Base-by-base conservation (phyloP, 2,888 invertebrate species). In the Antheraea yamamai region DNA sequence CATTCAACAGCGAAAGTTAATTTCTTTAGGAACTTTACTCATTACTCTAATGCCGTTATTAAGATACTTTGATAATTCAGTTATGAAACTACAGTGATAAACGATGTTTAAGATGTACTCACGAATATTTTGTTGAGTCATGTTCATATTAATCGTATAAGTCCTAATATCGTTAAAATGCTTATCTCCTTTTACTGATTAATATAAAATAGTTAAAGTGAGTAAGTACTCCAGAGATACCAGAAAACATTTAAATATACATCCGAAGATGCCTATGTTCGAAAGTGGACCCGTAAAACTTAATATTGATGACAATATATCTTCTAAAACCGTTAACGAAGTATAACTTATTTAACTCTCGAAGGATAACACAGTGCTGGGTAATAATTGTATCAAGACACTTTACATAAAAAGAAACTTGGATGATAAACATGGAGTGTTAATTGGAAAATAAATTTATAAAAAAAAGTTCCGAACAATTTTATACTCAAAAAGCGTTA, bases 11-110 rank as follows among this genome's bases (percentile, higher is more conserved):
- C 12, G 12, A 23, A 23, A 68, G 18, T 18, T 68, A 82, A 82
- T 76, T 81, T 80, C 77, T 80, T 81, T 84, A 82, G 80, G 80
- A 88, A 87, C 82, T 88, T 86, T 76, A 82, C 86, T 89, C 85
- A 91, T 90, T 87, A 88, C 81, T 84, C 78, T 89, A 91, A 90
- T 90, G 87, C 88, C 85, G 84, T 61, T 87, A 85, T 87, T 86
- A 86, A 68, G 68, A 68, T 83, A 85, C 87, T 82, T 82, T 85
- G 85, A 88, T 91, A 88, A 89, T 86, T 87, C 81, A 85, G 90
- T 91, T 88, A 86, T 83, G 84, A 81, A 79, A 83, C 83, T 85
- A 84, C 82, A 83, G 83, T 85, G 85, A 82, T 85, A 84, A 86
- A 84, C 82, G 83, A 80, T 83, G 83, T 82, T 84, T 82, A 79